A percentile compares a stretch with the other conserved stretches of the same genome.
Conservation (phyloP, 1,140 invertebrate genomes). For the Zophobas atratus region DNA sequence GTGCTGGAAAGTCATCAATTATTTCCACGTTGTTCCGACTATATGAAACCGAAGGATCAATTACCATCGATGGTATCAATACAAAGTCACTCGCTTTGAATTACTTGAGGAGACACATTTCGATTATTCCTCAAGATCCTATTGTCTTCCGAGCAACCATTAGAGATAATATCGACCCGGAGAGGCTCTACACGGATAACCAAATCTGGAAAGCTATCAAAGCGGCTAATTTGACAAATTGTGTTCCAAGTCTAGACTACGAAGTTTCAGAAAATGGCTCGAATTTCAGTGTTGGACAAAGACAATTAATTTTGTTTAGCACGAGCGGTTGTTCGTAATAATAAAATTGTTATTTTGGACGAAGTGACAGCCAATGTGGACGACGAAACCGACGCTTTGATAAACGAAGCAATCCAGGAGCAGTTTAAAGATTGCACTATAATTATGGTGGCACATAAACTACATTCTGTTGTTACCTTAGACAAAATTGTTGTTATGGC, state of each 20-base stretch:
- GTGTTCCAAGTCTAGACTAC: conserved; percentile 72
- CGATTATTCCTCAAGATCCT: conserved; percentile 89
- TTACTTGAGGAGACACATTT: conserved; percentile 80
- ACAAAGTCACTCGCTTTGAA: conserved; percentile 76
- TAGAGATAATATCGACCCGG: conserved; percentile 90
- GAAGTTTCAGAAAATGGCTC: conserved; percentile 74
- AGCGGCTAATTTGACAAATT: conserved; percentile 78
- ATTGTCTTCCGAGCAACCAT: conserved; percentile 87
- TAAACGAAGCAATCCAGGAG: conserved; percentile 73
- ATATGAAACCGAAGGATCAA: conserved; percentile 69
- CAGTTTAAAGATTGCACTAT: conserved; percentile 77
- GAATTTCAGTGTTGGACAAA: conserved; percentile 71
- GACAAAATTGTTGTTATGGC: conserved; percentile 83
- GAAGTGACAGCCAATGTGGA: conserved; percentile 73
- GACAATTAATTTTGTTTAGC: conserved; percentile 73
- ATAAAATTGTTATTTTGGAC: conserved; percentile 65
- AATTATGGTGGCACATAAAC: conserved; percentile 84
- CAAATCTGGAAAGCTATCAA: conserved; percentile 87
- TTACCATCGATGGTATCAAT: conserved; percentile 74
- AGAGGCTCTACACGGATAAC: conserved; percentile 79
- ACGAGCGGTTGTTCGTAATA: conserved; percentile 75
- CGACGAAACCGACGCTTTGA: conserved; percentile 73
- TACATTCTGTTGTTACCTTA: conserved; percentile 88
- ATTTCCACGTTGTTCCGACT: conserved; percentile 80
- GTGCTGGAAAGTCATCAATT: conserved; percentile 88